phyloP scores from a whole-genome alignment of 2,888 invertebrate species.

The Hipparchia semele region DNA sequence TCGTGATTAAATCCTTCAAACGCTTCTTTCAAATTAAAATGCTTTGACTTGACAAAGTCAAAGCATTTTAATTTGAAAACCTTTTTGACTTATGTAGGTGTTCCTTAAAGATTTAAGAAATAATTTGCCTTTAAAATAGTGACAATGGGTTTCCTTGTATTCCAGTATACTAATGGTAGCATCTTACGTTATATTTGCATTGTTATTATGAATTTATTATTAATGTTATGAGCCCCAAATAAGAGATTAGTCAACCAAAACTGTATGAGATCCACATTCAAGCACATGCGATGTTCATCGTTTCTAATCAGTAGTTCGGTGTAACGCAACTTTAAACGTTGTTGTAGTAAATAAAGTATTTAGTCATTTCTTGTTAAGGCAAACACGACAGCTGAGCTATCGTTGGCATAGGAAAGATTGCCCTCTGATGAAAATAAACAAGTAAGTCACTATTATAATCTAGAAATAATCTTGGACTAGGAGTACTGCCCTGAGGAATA shows the following conservation, averaged over 20 bases:
- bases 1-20: conserved; percentile 4
- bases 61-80: too few species aligned
- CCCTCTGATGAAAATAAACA: neutral
- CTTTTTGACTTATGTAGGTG: neutral
- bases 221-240: neutral
- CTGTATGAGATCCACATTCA: neutral
- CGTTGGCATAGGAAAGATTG: neutral
- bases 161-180: too few species aligned
- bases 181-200: neutral
- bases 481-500: neutral
- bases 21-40: too few species aligned
- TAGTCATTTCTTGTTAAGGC: neutral
- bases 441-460: neutral
- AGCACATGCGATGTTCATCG: neutral
- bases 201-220: neutral
- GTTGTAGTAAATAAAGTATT: neutral
- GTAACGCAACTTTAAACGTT: neutral
- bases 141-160: neutral
- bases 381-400: neutral
- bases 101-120: neutral
- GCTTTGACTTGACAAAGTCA: too few species aligned
- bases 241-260: neutral
- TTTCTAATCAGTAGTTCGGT: neutral
- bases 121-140: too few species aligned
- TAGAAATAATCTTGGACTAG: neutral